These are phyloP conservation scores for Dascillus cervinus DNA, from an alignment of 2,888 invertebrate genomes.

Conservation along the genomic window DNA sequence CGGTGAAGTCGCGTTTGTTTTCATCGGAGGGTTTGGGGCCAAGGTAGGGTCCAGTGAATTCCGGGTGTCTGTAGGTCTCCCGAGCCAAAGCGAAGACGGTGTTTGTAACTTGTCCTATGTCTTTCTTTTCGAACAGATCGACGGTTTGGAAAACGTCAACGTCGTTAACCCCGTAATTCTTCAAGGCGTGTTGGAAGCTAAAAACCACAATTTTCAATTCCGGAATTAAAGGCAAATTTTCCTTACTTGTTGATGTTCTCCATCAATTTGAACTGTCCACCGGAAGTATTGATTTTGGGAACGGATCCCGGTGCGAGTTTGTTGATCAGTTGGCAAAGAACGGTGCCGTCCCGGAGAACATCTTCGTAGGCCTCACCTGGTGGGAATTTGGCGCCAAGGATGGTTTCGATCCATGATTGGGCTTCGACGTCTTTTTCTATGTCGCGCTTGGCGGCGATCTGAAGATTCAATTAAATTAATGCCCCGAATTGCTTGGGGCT, in stretches of 20 bases:
- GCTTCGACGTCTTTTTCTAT: slow-evolving; percentile 78
- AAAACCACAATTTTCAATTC: slow-evolving; percentile 12
- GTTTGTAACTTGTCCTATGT: slow-evolving; percentile 77
- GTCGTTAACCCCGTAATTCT: slow-evolving; percentile 81
- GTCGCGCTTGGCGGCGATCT: slow-evolving; percentile 81
- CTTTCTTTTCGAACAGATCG: slow-evolving; percentile 92
- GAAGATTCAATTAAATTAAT: too few relatives aligned
- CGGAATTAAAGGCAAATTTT: not conserved
- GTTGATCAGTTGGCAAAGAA: slow-evolving; percentile 92
- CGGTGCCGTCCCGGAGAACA: slow-evolving; percentile 82
- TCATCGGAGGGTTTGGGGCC: slow-evolving; percentile 94
- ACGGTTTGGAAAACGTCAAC: slow-evolving; percentile 95
- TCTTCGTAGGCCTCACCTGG: slow-evolving; percentile 77
- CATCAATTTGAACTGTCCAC: slow-evolving; percentile 99
- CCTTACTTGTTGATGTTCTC: slow-evolving; percentile 93
- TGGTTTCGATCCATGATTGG: slow-evolving; percentile 84
- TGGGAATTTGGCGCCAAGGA: slow-evolving; percentile 85
- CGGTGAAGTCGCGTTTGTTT: slow-evolving; percentile 89
- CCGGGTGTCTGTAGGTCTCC: slow-evolving; percentile 76
- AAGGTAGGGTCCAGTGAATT: slow-evolving; percentile 79
- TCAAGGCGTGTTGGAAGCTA: slow-evolving; percentile 80
- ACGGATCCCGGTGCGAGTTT: slow-evolving; percentile 83
- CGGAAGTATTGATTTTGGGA: slow-evolving; percentile 84
- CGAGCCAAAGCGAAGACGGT: slow-evolving; percentile 70
- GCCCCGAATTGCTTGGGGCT: too few relatives aligned